phyloP scores from a whole-genome alignment of 2,113 vertebrate species.

The Ageneiosus marmoratus region DNA sequence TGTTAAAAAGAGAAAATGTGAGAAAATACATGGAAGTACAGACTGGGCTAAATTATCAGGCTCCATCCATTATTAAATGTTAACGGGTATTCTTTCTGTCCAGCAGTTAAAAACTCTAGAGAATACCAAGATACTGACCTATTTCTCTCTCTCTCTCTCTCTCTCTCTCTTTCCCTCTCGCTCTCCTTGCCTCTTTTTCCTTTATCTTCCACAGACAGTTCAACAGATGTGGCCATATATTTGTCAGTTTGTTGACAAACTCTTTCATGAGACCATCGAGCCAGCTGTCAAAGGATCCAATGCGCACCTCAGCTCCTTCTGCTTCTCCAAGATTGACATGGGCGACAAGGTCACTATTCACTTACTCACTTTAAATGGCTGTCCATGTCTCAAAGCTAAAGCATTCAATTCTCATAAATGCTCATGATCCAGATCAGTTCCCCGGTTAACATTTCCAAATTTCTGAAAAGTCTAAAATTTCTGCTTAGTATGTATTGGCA shows the following conservation, averaged over 20 bases:
- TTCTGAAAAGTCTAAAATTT: neutral
- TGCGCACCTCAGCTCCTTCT: slow-evolving; percentile 88
- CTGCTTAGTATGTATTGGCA: neutral
- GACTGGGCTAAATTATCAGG: neutral
- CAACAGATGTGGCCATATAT: slow-evolving; percentile 99
- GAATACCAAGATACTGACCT: neutral
- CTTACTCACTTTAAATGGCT: neutral
- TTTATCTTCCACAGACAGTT: slow-evolving; percentile 78
- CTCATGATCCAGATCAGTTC: neutral
- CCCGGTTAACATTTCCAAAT: neutral
- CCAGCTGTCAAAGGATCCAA: slow-evolving; percentile 89
- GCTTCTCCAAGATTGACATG: slow-evolving; percentile 92
- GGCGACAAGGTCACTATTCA: slow-evolving; percentile 85
- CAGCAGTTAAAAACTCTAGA: neutral
- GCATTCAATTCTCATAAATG: neutral
- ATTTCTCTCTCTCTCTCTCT: neutral
- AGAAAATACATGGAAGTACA: too few relatives aligned
- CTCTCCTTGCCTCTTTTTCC: neutral
- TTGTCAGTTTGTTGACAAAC: slow-evolving; percentile 94
- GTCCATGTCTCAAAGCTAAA: neutral
- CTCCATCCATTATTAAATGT: neutral
- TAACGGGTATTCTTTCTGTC: neutral
- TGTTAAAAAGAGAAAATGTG: too few relatives aligned
- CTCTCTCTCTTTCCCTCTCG: neutral
- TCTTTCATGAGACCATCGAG: slow-evolving; percentile 94